These are phyloP conservation scores for Berghia stephanieae DNA, from an alignment of 1,140 invertebrate genomes.

Conservation along the genomic window DNA sequence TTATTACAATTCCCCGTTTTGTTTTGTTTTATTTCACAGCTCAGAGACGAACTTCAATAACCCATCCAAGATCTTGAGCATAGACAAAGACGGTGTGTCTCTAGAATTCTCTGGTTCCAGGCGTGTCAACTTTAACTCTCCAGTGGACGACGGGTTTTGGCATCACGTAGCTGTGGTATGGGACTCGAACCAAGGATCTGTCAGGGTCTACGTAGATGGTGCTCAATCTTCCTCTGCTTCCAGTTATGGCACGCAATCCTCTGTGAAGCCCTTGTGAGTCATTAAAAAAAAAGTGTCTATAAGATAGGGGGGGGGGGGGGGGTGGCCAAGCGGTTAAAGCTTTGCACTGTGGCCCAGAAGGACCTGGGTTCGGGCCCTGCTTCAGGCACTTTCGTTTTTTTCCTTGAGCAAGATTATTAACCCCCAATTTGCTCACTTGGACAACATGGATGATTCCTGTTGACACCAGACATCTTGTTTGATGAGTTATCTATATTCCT, in stretches of 20 bases:
- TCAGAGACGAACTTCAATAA: not conserved
- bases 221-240: not conserved
- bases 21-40: not conserved
- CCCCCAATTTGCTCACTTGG: no score
- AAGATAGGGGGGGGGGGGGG: no score
- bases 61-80: not conserved
- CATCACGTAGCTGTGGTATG: not conserved
- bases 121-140: not conserved
- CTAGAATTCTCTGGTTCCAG: not conserved
- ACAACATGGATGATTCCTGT: no score
- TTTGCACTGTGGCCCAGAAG: no score
- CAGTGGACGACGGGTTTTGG: not conserved
- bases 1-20: no score
- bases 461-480: no score
- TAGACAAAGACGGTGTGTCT: not conserved
- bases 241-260: not conserved
- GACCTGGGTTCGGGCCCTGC: no score
- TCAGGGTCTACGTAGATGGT: not conserved
- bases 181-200: conserved; percentile 3
- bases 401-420: no score
- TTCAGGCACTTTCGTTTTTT: no score
- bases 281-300: no score
- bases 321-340: no score
- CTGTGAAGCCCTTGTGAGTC: not conserved
- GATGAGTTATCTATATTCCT: no score